Evolutionary conservation across 2,888 invertebrate species (phyloP).

Genomic region (Agriopis marginaria): DNA sequence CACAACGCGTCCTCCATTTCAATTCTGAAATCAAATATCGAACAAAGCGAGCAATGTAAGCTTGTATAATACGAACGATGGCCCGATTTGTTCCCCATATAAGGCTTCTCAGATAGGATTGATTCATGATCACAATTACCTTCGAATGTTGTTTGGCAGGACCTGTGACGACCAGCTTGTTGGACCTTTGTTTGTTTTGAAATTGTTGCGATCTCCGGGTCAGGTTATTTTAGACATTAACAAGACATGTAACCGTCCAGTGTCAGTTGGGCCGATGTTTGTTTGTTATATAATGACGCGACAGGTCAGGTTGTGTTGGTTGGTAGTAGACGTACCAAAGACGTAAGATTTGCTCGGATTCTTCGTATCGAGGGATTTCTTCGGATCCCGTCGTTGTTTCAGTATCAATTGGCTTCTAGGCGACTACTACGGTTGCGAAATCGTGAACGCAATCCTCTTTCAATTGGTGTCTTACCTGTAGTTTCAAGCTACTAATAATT

Average conservation of each 20-base stretch:
- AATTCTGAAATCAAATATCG: constrained; percentile 34
- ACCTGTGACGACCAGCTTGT: constrained; percentile 53
- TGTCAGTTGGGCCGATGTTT: constrained; percentile 19
- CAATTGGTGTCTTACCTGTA: background rate
- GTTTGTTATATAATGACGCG: constrained; percentile 4
- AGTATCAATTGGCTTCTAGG: constrained; percentile 60
- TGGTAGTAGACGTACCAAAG: constrained; percentile 48
- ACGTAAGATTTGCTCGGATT: constrained; percentile 58
- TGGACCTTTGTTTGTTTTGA: constrained; percentile 46
- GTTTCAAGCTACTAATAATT: background rate
- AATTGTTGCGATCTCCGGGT: constrained; percentile 44
- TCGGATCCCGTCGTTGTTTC: constrained; percentile 56
- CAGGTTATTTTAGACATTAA: constrained; percentile 49
- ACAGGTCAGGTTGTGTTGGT: constrained; percentile 33
- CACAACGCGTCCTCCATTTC: constrained; percentile 49
- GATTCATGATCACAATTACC: constrained; percentile 84
- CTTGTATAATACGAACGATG: constrained; percentile 48
- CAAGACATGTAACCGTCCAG: constrained; percentile 51
- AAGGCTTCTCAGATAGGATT: constrained; percentile 76
- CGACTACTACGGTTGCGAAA: constrained; percentile 26
- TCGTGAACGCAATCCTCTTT: constrained; percentile 17
- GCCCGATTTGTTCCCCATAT: constrained; percentile 56
- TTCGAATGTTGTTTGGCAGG: constrained; percentile 73
- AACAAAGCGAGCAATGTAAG: constrained; percentile 54
- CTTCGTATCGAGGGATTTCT: constrained; percentile 68